Base-by-base conservation (phyloP, 1,140 invertebrate species). In the Geopemphigus sp. region DNA sequence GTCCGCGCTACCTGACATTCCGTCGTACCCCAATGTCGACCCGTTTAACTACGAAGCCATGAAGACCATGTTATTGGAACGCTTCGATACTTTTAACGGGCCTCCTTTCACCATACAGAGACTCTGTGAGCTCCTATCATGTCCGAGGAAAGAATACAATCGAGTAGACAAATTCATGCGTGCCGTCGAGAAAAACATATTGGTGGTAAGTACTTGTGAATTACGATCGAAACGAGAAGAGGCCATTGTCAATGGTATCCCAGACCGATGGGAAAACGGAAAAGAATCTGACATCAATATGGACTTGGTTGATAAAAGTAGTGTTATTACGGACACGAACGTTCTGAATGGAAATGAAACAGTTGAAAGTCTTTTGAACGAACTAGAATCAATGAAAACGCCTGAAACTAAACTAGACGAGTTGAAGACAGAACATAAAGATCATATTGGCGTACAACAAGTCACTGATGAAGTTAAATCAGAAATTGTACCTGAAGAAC, bases 41-140 rank as follows among this genome's bases (percentile, higher is more conserved):
- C 89, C 92, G 17, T 96, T 96, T 82, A 94, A 95, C 84, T 97
- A 94, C 85, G 94, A 96, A 83, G 91, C 89, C 6, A 94, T 96
- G 91, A 95, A 94, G 84, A 91, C 90, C 70, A 92, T 91, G 83
- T 89, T 97, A 22, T 85, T 97, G 32, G 92, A 96, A 83, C 89
- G 92, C 45, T 85, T 97, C 0, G 95, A 97, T 82, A 90, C 90
- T 2, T 93, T 93, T 86, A 90, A 89, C 50, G 94, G 95, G 76
- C 95, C 96, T 3, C 97, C 97, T 0, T 99, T 99, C 84, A 98
- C 97, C 15, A 92, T 98, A 72, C 97, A 98, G 86, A 89, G 97
- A 81, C 90, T 99, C 61, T 97, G 95, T 86, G 97, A 99, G 86
- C 87, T 99, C 5, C 87, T 99, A 0, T 94, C 93, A 4, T 90